Conservation (phyloP, 2,888 invertebrate species). For the Pristionchus fissidentatus region DNA sequence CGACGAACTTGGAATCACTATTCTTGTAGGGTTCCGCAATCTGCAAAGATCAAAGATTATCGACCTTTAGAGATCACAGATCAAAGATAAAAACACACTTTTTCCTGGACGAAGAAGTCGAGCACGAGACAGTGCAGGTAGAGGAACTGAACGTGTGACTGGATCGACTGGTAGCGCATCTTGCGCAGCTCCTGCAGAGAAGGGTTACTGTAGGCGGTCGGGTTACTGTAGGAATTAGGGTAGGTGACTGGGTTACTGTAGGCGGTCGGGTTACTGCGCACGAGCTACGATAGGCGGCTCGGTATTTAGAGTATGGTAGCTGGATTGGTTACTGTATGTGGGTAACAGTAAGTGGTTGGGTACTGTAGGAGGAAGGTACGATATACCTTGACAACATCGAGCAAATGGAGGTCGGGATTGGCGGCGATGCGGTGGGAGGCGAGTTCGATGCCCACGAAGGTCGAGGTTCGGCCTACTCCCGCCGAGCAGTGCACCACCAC, state of each 20-base stretch:
- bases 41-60: neutral
- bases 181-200: constrained; percentile 29
- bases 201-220: neutral
- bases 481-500: constrained; percentile 57
- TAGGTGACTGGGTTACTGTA: no score
- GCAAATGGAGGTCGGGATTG: constrained; percentile 1
- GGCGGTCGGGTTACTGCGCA: no score
- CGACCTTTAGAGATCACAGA: neutral
- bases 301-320: no score
- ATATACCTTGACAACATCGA: constrained; percentile 31
- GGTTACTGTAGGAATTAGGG: neutral
- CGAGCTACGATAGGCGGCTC: no score
- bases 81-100: neutral
- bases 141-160: constrained; percentile 37
- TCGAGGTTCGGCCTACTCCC: constrained; percentile 54
- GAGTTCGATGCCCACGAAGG: constrained; percentile 49
- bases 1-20: neutral
- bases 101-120: constrained; percentile 37
- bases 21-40: constrained; percentile 7
- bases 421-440: constrained; percentile 14
- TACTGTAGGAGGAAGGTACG: neutral
- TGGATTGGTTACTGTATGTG: neutral
- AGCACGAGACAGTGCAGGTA: constrained; percentile 16
- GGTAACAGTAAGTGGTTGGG: no score
- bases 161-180: constrained; percentile 19